phyloP scores from a whole-genome alignment of 1,140 invertebrate species.

The Druon quercuslanigerum region DNA sequence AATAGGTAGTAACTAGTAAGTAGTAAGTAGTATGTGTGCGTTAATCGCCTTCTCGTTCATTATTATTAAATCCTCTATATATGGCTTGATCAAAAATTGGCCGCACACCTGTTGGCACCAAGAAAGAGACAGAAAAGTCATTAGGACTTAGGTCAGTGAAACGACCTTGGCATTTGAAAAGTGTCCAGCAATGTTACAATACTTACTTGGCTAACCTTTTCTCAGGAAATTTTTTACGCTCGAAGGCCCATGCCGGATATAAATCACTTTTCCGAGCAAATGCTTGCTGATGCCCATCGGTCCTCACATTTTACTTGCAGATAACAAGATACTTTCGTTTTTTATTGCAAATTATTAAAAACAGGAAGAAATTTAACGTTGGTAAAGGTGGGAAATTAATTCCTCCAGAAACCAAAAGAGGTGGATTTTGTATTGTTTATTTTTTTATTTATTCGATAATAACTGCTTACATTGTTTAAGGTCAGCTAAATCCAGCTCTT shows the following conservation, averaged over 20 bases:
- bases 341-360: too few species aligned
- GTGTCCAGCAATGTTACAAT: constrained; percentile 44
- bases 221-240: neutral
- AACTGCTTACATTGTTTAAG: neutral
- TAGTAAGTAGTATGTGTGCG: neutral
- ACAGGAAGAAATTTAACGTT: too few species aligned
- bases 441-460: neutral
- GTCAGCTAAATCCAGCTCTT: constrained; percentile 7
- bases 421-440: too few species aligned
- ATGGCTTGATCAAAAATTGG: neutral
- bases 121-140: constrained; percentile 40
- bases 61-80: neutral
- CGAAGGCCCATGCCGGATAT: neutral
- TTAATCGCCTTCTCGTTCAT: neutral
- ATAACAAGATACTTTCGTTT: too few species aligned
- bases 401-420: too few species aligned
- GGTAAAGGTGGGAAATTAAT: too few species aligned
- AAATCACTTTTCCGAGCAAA: neutral
- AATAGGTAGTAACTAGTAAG: neutral
- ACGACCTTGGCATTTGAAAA: constrained; percentile 51
- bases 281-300: neutral
- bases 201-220: constrained; percentile 34
- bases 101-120: neutral
- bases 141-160: constrained; percentile 54
- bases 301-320: neutral